Evolutionary conservation across 2,797 vertebrate genomes (phyloP).

Genomic region (Neopelma chrysocephalum): DNA sequence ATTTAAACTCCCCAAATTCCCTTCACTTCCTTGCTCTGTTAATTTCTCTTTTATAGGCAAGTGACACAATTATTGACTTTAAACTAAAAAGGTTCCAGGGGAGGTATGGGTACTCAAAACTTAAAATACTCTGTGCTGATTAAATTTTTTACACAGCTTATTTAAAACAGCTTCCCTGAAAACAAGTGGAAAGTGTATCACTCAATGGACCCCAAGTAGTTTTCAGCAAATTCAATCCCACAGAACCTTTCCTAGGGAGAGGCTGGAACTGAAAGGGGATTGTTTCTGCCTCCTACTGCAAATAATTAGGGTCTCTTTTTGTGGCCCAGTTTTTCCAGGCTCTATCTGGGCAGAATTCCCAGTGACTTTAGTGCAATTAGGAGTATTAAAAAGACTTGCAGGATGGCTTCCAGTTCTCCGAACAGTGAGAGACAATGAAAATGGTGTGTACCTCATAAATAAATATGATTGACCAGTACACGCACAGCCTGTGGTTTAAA

Average conservation of each 20-base stretch:
- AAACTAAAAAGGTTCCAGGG: not conserved
- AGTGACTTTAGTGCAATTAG: not conserved
- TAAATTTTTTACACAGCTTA: not conserved
- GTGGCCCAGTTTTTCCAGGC: not conserved
- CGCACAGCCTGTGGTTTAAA: not conserved
- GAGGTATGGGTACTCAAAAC: not conserved
- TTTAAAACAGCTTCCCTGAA: not conserved
- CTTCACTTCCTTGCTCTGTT: not conserved
- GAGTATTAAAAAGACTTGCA: not conserved
- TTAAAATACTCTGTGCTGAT: not conserved
- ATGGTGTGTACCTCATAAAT: not conserved
- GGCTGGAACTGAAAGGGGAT: not conserved
- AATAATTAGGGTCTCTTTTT: not conserved
- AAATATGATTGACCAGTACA: not conserved
- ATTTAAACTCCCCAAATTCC: not conserved
- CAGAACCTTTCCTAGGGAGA: not conserved
- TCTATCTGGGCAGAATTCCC: not conserved
- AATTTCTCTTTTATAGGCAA: constrained; percentile 8
- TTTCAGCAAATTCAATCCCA: not conserved
- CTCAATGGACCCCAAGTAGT: not conserved
- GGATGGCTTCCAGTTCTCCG: not conserved
- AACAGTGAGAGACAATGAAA: not conserved
- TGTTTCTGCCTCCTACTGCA: not conserved
- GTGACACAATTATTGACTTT: not conserved
- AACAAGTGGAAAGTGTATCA: not conserved